Evolutionary conservation across 2,797 vertebrate genomes (phyloP).

Genomic region (Lutjanus argentimaculatus): DNA sequence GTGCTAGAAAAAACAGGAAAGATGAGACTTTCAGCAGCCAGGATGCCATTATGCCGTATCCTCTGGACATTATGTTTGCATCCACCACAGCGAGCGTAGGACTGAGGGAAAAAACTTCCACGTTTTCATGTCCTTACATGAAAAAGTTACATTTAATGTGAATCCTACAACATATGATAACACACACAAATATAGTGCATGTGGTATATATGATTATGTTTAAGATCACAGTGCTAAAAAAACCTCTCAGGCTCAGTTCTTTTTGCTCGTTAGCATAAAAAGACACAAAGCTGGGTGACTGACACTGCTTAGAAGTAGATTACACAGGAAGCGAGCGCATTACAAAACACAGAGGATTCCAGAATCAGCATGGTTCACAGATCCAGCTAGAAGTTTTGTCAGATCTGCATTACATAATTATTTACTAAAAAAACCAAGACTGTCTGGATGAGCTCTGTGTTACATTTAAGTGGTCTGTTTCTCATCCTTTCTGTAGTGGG

Average conservation of each 20-base stretch:
- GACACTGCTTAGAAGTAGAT: neutral
- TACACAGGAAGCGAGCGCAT: neutral
- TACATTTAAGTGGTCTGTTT: neutral
- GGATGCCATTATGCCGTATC: conserved; percentile 55
- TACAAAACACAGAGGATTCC: neutral
- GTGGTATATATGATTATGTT: neutral
- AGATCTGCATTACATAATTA: neutral
- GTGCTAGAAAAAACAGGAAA: conserved; percentile 58
- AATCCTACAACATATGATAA: conserved; percentile 1
- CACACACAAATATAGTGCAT: neutral
- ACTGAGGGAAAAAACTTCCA: conserved; percentile 8
- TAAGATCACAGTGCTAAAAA: neutral
- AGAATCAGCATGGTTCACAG: neutral
- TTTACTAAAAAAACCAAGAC: neutral
- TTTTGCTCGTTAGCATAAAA: neutral
- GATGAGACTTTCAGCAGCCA: conserved; percentile 52
- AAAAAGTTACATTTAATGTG: neutral
- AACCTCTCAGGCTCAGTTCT: neutral
- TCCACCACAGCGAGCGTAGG: conserved; percentile 23
- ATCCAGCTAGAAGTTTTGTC: neutral
- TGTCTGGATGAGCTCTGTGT: neutral
- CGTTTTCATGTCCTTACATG: conserved; percentile 3
- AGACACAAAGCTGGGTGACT: neutral
- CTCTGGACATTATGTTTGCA: conserved; percentile 58
- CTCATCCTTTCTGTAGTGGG: neutral